phyloP scores from a whole-genome alignment of 1,140 invertebrate species.

The Lordiphosa clarofinis region DNA sequence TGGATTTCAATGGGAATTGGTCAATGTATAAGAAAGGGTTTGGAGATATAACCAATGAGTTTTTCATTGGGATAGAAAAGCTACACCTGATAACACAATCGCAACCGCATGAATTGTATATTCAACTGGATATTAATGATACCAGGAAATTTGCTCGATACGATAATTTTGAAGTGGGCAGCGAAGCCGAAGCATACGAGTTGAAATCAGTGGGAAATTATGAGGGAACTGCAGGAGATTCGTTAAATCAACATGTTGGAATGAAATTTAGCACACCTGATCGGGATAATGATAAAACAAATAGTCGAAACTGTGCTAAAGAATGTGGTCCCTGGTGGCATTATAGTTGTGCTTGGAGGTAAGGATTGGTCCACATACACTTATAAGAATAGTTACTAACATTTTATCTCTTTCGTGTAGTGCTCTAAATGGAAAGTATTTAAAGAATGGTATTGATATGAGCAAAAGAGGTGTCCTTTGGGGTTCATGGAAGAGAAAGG shows the following conservation, averaged over 20 bases:
- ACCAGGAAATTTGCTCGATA: constrained; percentile 82
- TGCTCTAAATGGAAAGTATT: constrained; percentile 14
- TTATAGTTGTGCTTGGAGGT: constrained; percentile 52
- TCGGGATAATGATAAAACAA: constrained; percentile 84
- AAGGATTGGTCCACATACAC: not conserved
- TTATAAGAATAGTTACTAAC: not conserved
- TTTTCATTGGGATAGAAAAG: constrained; percentile 83
- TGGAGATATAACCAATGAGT: constrained; percentile 82
- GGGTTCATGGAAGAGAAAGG: not conserved
- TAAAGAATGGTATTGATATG: not conserved
- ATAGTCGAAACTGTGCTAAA: constrained; percentile 83
- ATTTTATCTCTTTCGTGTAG: not conserved
- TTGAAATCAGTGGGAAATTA: constrained; percentile 83
- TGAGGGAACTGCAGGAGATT: constrained; percentile 84
- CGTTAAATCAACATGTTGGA: constrained; percentile 83
- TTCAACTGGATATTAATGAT: constrained; percentile 83
- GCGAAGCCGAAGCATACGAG: constrained; percentile 83
- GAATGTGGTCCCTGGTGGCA: constrained; percentile 85
- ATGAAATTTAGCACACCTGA: constrained; percentile 86
- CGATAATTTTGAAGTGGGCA: constrained; percentile 83
- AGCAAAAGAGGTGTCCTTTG: not conserved
- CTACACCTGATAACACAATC: constrained; percentile 81
- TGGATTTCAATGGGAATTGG: constrained; percentile 83
- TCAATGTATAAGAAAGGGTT: constrained; percentile 83
- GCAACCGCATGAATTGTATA: constrained; percentile 82